These are phyloP conservation scores for Drosophila sp. DNA, from an alignment of 1,140 invertebrate species.

Conservation along the genomic window DNA sequence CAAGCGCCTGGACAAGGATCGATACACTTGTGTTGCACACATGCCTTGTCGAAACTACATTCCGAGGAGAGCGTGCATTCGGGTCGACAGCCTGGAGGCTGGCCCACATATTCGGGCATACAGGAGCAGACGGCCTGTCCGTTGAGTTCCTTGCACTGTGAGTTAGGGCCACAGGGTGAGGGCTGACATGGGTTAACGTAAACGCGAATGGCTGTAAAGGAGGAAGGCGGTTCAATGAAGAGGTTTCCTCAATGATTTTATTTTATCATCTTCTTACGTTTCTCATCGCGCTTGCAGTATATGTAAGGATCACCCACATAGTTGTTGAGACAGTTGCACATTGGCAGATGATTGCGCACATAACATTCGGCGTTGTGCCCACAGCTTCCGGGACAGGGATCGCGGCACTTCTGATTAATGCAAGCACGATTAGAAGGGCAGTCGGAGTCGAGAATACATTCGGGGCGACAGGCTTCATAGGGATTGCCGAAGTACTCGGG, in stretches of 20 bases:
- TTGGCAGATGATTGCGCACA: slow-evolving; percentile 90
- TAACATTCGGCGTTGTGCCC: slow-evolving; percentile 89
- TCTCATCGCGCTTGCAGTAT: slow-evolving; percentile 84
- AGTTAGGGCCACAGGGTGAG: slow-evolving; percentile 90
- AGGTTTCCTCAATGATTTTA: background rate
- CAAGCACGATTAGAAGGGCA: slow-evolving; percentile 86
- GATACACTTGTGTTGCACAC: slow-evolving; percentile 88
- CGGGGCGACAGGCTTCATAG: slow-evolving; percentile 86
- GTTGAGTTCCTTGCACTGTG: slow-evolving; percentile 88
- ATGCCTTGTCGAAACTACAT: slow-evolving; percentile 89
- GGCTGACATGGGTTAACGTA: slow-evolving; percentile 87
- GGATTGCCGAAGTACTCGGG: slow-evolving; percentile 86
- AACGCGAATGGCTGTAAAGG: slow-evolving; percentile 65
- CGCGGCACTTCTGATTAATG: slow-evolving; percentile 86
- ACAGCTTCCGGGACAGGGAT: slow-evolving; percentile 86
- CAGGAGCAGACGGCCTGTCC: slow-evolving; percentile 89
- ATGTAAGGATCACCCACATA: slow-evolving; percentile 89
- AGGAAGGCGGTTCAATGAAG: background rate
- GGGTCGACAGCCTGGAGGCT: slow-evolving; percentile 90
- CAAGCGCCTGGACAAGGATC: slow-evolving; percentile 90
- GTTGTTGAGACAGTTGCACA: slow-evolving; percentile 88
- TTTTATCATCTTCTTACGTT: slow-evolving; percentile 63
- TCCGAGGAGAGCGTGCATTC: slow-evolving; percentile 88
- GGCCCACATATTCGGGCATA: slow-evolving; percentile 89
- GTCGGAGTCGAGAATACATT: slow-evolving; percentile 87